Evolutionary conservation across 1,140 invertebrate genomes (phyloP), one percentile per base, ranked within the genome.

Genomic region (Aphelenchoides besseyi): DNA sequence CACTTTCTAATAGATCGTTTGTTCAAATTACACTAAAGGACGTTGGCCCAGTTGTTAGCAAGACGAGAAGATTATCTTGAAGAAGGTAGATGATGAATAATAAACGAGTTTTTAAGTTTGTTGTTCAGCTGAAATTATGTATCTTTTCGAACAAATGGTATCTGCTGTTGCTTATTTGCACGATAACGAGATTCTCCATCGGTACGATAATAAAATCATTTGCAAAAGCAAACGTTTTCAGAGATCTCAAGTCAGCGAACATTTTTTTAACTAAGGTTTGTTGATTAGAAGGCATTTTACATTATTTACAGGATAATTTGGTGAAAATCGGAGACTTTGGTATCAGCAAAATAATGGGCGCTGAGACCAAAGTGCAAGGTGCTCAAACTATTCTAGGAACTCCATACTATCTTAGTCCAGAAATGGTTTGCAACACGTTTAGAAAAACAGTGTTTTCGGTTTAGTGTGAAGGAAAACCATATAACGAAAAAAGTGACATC

Each of bases 401-500:
- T 16, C 91, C 91, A 1, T 91, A 91, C 84, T 92, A 92, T 82
- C 90, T 92, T 70, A 91, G 90, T 82, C 91, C 91, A 1, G 91
- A 92, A 85, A 92, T 92, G 90, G 90, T 90, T 70, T 72, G 54
- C 52, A 30, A 61, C 32, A 33, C 16, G 53, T 55, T 68, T 48
- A 28, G 79, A 74, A 12, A 70, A 35, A 37, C 61, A 32, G 18
- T 63, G 63, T 71, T 76, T 62, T 8, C 26, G 36, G 37, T 68
- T 28, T 37, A 91, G 90, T 91, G 90, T 84, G 90, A 91, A 85
- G 90, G 90, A 5, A 90, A 90, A 79, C 86, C 89, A 37, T 92
- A 92, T 81, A 90, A 91, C 82, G 89, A 90, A 79, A 91, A 91
- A 84, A 90, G 89, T 36, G 91, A 92, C 80, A 90, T 92, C 68